A percentile compares a stretch with the other conserved stretches of the same genome.
These are phyloP conservation scores for Actenoides lindsayi DNA, from an alignment of 2,113 vertebrate species.

Conservation along the genomic window DNA sequence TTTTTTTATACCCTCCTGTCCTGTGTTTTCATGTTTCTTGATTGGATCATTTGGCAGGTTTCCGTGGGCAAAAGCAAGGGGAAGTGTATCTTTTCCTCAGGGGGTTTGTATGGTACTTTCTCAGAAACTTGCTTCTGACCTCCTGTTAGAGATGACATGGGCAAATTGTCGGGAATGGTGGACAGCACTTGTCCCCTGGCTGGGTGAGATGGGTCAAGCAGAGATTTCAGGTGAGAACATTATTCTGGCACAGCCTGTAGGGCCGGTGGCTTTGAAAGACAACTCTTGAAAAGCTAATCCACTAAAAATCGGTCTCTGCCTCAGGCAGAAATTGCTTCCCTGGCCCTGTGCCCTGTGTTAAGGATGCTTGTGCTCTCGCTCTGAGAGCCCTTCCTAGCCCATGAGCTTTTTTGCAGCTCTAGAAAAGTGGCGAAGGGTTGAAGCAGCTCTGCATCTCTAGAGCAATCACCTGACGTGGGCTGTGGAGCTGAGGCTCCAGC, in stretches of 20 bases:
- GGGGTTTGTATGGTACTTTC: not conserved
- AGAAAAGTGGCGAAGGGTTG: not conserved
- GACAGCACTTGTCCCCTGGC: not conserved
- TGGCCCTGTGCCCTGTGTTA: not conserved
- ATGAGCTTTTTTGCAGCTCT: not conserved
- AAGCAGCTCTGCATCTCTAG: not conserved
- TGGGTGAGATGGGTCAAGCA: not conserved
- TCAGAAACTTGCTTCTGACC: not conserved
- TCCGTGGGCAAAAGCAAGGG: not conserved
- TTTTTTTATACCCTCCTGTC: not conserved
- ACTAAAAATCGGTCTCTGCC: not conserved
- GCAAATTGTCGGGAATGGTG: not conserved
- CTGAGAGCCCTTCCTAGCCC: not conserved
- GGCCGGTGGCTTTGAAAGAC: not conserved
- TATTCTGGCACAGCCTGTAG: not conserved
- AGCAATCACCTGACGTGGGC: not conserved
- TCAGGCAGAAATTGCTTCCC: slow-evolving; percentile 6
- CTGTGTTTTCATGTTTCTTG: not conserved
- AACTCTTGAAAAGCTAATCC: not conserved
- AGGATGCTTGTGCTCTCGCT: not conserved
- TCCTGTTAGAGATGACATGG: not conserved
- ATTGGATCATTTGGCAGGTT: not conserved
- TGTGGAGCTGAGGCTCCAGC: not conserved
- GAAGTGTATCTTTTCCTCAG: not conserved
- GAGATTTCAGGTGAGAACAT: not conserved